phyloP scores from a whole-genome alignment of 2,797 vertebrate genomes.

The Ceyx erithaca region DNA sequence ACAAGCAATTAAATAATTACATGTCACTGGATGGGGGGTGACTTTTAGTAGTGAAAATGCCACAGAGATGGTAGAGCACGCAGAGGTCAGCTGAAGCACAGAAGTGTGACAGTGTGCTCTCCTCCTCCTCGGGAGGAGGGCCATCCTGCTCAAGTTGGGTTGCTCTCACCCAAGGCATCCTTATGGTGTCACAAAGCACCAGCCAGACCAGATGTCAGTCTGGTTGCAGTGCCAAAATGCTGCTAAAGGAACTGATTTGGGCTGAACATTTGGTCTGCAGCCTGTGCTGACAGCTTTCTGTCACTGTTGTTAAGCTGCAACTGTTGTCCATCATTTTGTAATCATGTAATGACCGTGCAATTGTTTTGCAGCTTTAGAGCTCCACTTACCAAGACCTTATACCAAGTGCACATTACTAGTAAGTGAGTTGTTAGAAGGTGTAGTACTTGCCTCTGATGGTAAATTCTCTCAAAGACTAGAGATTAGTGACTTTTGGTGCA shows the following conservation, averaged over 20 bases:
- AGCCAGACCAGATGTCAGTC: not conserved
- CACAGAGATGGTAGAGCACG: not conserved
- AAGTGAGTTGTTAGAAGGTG: not conserved
- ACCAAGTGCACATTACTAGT: not conserved
- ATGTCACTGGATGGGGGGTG: not conserved
- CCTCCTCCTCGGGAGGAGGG: not conserved
- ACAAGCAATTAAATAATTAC: not conserved
- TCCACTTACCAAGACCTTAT: not conserved
- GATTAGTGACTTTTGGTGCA: not conserved
- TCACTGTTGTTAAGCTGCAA: not conserved
- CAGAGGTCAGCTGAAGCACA: not conserved
- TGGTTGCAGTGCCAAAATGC: not conserved
- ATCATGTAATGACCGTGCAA: not conserved
- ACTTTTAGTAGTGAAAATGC: not conserved
- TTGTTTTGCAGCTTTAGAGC: not conserved
- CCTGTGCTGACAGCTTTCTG: not conserved
- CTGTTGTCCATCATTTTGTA: not conserved
- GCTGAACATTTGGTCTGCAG: not conserved
- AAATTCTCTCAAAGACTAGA: not conserved
- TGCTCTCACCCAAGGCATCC: not conserved
- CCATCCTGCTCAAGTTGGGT: not conserved
- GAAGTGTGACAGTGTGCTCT: fast-evolving
- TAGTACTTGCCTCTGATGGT: not conserved
- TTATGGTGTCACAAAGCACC: not conserved
- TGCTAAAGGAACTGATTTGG: not conserved